Percentiles rank a stretch among this genome's conserved stretches.
Conservation (phyloP, 2,888 invertebrate species). For the Erebia epiphron region DNA sequence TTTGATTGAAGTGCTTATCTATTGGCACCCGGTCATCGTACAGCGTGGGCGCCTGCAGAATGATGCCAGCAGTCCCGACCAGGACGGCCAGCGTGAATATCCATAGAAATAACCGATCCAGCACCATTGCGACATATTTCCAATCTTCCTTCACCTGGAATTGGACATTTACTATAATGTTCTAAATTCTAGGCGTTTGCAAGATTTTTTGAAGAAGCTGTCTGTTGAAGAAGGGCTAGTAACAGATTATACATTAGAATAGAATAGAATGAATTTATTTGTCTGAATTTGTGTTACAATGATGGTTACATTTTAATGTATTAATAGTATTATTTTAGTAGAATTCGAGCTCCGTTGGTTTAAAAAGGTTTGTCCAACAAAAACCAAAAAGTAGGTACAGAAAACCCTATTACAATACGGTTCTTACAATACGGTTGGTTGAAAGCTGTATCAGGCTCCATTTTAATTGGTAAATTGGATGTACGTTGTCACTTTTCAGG, state of each 20-base stretch:
- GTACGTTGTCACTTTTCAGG: not conserved
- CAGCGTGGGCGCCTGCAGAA: conserved; percentile 96
- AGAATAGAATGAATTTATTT: too few species aligned
- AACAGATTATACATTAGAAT: too few species aligned
- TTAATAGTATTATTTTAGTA: too few species aligned
- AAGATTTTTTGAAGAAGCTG: not conserved
- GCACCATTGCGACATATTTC: conserved; percentile 99
- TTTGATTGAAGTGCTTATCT: conserved; percentile 94
- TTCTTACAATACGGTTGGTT: too few species aligned
- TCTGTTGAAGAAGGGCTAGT: not conserved
- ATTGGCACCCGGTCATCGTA: conserved; percentile 96
- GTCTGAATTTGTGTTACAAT: too few species aligned
- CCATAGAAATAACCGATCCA: conserved; percentile 98
- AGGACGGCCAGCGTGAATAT: conserved; percentile 98
- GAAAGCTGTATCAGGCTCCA: too few species aligned
- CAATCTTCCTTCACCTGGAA: conserved; percentile 96
- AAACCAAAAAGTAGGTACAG: too few species aligned
- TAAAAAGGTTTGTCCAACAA: too few species aligned
- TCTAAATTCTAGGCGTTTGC: not conserved
- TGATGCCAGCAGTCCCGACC: conserved; percentile 96
- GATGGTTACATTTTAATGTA: too few species aligned
- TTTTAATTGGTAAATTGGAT: too few species aligned
- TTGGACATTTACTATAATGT: not conserved
- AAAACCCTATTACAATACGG: too few species aligned
- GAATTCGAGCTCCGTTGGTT: too few species aligned